phyloP scores from a whole-genome alignment of 2,888 invertebrate genomes.

The Mythimna ferrago region DNA sequence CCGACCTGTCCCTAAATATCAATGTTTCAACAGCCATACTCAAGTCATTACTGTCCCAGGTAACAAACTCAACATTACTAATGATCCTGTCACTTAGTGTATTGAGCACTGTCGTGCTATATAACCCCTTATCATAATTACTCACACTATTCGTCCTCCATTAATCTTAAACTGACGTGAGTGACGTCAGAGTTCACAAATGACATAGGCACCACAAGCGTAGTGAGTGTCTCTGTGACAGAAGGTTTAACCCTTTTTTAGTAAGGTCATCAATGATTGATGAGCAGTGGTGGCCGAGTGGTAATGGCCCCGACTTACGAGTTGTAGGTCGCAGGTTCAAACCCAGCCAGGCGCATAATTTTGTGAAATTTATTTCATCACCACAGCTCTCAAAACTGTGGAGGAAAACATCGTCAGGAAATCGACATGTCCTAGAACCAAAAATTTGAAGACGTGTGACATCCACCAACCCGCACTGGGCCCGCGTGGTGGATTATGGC shows the following conservation, averaged over 20 bases:
- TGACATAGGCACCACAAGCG: background rate
- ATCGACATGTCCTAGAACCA: too few relatives aligned
- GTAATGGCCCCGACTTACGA: too few relatives aligned
- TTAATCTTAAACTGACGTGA: slow-evolving; percentile 49
- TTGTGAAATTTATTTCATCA: too few relatives aligned
- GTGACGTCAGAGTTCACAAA: slow-evolving; percentile 30
- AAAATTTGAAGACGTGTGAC: too few relatives aligned
- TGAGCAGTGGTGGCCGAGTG: too few relatives aligned
- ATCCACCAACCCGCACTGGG: too few relatives aligned
- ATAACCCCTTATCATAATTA: slow-evolving; percentile 19
- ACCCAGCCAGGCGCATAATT: too few relatives aligned
- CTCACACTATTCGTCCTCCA: slow-evolving; percentile 32
- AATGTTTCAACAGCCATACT: slow-evolving; percentile 12
- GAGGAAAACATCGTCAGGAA: too few relatives aligned
- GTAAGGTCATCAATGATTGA: too few relatives aligned
- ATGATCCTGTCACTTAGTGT: slow-evolving; percentile 26
- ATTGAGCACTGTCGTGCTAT: slow-evolving; percentile 17
- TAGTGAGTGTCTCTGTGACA: background rate
- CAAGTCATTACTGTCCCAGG: slow-evolving; percentile 17
- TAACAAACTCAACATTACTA: background rate
- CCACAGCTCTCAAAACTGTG: too few relatives aligned
- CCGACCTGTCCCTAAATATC: background rate
- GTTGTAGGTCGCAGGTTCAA: too few relatives aligned
- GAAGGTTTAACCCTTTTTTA: slow-evolving; percentile 1
- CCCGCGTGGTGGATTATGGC: too few relatives aligned